Evolutionary conservation across 2,888 invertebrate genomes (phyloP), one percentile per base, ranked within the genome.

Genomic region (Brachyopa scutellaris): DNA sequence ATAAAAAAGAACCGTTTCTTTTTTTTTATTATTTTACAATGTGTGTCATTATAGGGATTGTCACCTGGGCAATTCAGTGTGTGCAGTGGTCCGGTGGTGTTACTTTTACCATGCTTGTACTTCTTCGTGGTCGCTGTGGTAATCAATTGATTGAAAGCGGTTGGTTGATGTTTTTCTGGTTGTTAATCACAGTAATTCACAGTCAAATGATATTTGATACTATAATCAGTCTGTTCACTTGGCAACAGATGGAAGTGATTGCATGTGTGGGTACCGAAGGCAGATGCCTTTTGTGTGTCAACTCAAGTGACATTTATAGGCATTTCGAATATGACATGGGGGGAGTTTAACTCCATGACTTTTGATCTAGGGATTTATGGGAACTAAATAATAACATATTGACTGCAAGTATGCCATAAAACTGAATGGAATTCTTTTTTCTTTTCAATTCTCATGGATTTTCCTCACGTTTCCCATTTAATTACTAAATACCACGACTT

Each of bases 111-210:
- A 73, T 67, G 11, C 62, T 62, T 47, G 45, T 66, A 9, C 9
- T 45, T 55, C 21, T 64, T 66, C 57, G 77, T 59, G 70, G 76
- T 82, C 62, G 66, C 38, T 62, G 82, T 47, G 76, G 80, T 64
- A 72, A 55, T 53, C 77, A 72, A 72, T 82, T 77, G 70, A 77
- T 72, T 61, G 59, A 40, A 19, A 51, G 55, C 47, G 49, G 69
- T 74, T 79, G 62, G 80, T 69, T 26, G 67, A 19, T 33, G 47
- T 69, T 80, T 51, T 47, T 47, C 67, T 61, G 36, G 38, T 40
- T 79, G 47, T 67, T 73, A 73, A 76, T 76, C 76, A 57, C 40
- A 38, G 42, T 64, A 57, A 74, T 62, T 45, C 69, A 49, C 9
- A 23, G 7, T 8, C n/a, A 23, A 49, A 47, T 42, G 62, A 69